Conservation (phyloP, 2,888 invertebrate species). For the Leucophenga maculata region DNA sequence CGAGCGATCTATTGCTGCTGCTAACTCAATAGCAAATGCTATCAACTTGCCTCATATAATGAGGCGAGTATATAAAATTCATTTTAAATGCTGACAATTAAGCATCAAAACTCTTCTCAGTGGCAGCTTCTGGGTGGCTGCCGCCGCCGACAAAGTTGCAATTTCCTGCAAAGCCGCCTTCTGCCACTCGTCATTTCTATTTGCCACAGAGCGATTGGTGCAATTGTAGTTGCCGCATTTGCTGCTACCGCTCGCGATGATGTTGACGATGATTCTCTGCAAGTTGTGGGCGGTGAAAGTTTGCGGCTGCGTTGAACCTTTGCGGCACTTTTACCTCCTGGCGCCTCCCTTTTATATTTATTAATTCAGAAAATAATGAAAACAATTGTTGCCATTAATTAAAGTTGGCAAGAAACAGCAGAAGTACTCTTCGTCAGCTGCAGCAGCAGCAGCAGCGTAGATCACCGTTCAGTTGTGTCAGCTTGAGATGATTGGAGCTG, state of each 20-base stretch:
- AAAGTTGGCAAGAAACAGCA: slow-evolving; percentile 13
- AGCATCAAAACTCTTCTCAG: slow-evolving; percentile 32
- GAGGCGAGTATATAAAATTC: slow-evolving; percentile 31
- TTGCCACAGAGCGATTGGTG: slow-evolving; percentile 29
- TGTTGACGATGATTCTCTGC: slow-evolving; percentile 6
- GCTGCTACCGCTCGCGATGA: background rate
- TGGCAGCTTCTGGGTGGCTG: slow-evolving; percentile 35
- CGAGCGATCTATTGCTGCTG: background rate
- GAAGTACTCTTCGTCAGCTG: background rate
- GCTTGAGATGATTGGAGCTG: background rate
- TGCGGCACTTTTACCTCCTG: background rate
- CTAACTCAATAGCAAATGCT: background rate
- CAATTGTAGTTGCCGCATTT: slow-evolving; percentile 6
- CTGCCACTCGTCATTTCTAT: slow-evolving; percentile 13
- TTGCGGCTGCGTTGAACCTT: background rate
- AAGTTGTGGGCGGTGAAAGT: slow-evolving; percentile 26
- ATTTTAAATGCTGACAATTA: slow-evolving; percentile 39
- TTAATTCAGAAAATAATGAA: slow-evolving; percentile 21
- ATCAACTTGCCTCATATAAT: background rate
- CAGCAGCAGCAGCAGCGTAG: background rate
- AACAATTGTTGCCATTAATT: slow-evolving; percentile 23
- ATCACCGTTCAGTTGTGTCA: background rate
- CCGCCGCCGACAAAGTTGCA: slow-evolving; percentile 26
- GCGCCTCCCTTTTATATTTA: background rate
- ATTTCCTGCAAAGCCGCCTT: slow-evolving; percentile 24